phyloP scores from a whole-genome alignment of 2,888 invertebrate genomes.

The Drosophila cognata region DNA sequence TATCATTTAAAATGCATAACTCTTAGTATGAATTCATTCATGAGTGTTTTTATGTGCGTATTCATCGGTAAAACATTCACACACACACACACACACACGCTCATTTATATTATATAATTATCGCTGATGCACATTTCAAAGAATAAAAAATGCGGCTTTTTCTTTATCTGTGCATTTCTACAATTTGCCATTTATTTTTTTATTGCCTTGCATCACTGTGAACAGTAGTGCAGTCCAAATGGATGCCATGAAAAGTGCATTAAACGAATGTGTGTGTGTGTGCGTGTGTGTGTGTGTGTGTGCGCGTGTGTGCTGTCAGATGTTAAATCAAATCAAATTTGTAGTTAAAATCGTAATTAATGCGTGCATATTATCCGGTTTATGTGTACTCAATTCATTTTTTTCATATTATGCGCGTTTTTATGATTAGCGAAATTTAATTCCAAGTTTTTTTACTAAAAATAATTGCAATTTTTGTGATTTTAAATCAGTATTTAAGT shows the following conservation, averaged over 20 bases:
- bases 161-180: too few relatives aligned
- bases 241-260: neutral
- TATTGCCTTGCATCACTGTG: conserved; percentile 17
- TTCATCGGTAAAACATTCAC: neutral
- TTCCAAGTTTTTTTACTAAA: neutral
- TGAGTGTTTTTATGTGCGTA: conserved; percentile 1
- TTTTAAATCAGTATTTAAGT: neutral
- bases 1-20: conserved; percentile 18
- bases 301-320: neutral
- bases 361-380: neutral
- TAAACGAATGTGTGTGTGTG: conserved; percentile 6
- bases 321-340: conserved; percentile 2
- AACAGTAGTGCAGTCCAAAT: conserved; percentile 26
- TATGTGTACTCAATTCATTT: neutral
- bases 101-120: conserved; percentile 15
- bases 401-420: neutral
- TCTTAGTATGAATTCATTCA: conserved; percentile 6
- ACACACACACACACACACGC: neutral
- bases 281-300: neutral
- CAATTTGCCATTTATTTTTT: neutral
- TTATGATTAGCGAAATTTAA: neutral
- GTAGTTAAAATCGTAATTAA: conserved; percentile 4
- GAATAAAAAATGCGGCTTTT: conserved; percentile 17
- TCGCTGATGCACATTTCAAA: conserved; percentile 10
- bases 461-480: neutral